Evolutionary conservation across 2,113 vertebrate genomes (phyloP).

Genomic region (Oncorhynchus mykiss): DNA sequence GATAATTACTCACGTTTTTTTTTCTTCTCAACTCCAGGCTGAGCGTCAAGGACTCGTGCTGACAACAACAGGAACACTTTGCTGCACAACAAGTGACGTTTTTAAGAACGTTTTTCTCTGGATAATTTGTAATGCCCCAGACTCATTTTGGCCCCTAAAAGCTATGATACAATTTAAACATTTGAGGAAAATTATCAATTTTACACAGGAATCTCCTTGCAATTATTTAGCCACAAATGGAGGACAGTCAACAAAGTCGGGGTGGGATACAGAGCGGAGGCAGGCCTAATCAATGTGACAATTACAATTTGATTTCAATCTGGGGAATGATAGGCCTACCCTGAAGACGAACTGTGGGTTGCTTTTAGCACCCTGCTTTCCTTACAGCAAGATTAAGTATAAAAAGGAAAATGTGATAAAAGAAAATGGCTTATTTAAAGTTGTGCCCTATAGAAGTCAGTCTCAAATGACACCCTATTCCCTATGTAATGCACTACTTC

Average conservation of each 20-base stretch:
- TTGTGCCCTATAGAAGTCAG: neutral
- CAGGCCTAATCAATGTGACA: constrained; percentile 19
- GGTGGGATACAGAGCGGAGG: too few relatives aligned
- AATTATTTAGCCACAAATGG: too few relatives aligned
- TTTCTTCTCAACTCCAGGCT: too few relatives aligned
- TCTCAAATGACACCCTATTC: neutral
- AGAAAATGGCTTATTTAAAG: constrained; percentile 21
- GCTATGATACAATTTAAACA: constrained; percentile 20
- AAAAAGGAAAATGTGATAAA: constrained; percentile 24
- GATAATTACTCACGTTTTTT: too few relatives aligned
- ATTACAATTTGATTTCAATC: constrained; percentile 13
- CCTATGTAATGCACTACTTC: too few relatives aligned
- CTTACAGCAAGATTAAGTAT: neutral
- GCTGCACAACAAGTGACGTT: too few relatives aligned
- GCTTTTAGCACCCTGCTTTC: constrained; percentile 1
- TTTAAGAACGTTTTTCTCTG: too few relatives aligned
- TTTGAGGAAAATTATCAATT: constrained; percentile 4
- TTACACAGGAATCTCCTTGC: neutral
- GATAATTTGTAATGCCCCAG: too few relatives aligned
- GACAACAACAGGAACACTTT: too few relatives aligned
- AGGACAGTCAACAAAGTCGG: too few relatives aligned
- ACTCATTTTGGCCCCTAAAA: neutral
- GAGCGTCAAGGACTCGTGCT: too few relatives aligned
- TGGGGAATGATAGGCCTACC: constrained; percentile 10
- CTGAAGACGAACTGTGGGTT: constrained; percentile 1